Evolutionary conservation across 2,113 vertebrate genomes (phyloP).

Genomic region (Propithecus coquereli): DNA sequence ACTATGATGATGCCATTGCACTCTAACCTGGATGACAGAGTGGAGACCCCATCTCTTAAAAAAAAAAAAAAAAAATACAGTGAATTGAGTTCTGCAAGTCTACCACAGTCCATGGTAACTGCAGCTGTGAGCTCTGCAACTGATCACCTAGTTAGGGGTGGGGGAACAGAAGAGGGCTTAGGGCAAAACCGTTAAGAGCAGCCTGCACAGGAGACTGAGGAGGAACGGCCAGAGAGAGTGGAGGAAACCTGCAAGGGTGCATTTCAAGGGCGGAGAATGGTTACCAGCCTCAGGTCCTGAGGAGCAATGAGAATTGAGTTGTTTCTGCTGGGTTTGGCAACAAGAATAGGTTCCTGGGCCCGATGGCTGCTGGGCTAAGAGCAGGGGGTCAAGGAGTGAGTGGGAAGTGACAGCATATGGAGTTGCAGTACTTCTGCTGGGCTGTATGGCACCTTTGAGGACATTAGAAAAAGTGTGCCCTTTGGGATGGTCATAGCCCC

Average conservation of each 20-base stretch:
- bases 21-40: too few species aligned
- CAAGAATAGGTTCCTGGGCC: neutral
- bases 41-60: too few species aligned
- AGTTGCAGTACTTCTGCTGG: neutral
- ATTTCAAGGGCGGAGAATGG: neutral
- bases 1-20: too few species aligned
- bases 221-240: fast-evolving
- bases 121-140: neutral
- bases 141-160: neutral
- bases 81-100: neutral
- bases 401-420: neutral
- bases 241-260: neutral
- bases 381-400: neutral
- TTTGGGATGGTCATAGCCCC: neutral
- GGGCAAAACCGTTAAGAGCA: neutral
- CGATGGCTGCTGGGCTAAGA: neutral
- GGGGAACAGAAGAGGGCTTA: neutral
- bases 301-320: fast-evolving
- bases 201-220: neutral
- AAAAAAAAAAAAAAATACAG: too few species aligned
- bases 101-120: neutral
- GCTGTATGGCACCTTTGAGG: too few species aligned
- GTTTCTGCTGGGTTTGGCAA: neutral
- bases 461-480: neutral
- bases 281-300: neutral